phyloP scores from a whole-genome alignment of 2,797 vertebrate species.

The Girardinus metallicus region DNA sequence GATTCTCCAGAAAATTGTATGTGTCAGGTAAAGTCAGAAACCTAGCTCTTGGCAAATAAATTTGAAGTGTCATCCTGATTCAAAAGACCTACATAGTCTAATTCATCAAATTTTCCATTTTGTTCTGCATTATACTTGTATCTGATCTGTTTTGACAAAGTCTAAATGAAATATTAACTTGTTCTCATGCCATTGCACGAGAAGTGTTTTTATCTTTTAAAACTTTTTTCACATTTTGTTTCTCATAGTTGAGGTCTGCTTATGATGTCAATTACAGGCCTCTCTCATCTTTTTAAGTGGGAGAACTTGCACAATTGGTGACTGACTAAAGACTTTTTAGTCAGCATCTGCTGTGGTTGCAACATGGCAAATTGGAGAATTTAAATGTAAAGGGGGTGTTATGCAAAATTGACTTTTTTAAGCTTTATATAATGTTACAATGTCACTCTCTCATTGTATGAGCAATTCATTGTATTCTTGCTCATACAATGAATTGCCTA shows the following conservation, averaged over 20 bases:
- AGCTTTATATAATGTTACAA: too few relatives aligned
- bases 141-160: neutral
- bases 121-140: neutral
- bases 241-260: too few relatives aligned
- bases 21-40: conserved; percentile 26
- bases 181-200: neutral
- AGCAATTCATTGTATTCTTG: too few relatives aligned
- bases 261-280: too few relatives aligned
- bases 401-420: too few relatives aligned
- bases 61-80: conserved; percentile 12
- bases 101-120: neutral
- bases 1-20: neutral
- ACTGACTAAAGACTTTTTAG: too few relatives aligned
- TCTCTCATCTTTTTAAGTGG: too few relatives aligned
- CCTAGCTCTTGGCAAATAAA: conserved; percentile 17
- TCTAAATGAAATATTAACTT: neutral
- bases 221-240: neutral
- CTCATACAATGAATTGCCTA: too few relatives aligned
- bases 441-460: too few relatives aligned
- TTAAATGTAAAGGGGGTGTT: too few relatives aligned
- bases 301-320: too few relatives aligned
- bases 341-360: neutral
- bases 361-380: neutral
- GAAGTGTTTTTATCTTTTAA: neutral
- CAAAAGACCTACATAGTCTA: neutral